Evolutionary conservation across 2,797 vertebrate species (phyloP).

Genomic region (Pyrocephalus nanus): DNA sequence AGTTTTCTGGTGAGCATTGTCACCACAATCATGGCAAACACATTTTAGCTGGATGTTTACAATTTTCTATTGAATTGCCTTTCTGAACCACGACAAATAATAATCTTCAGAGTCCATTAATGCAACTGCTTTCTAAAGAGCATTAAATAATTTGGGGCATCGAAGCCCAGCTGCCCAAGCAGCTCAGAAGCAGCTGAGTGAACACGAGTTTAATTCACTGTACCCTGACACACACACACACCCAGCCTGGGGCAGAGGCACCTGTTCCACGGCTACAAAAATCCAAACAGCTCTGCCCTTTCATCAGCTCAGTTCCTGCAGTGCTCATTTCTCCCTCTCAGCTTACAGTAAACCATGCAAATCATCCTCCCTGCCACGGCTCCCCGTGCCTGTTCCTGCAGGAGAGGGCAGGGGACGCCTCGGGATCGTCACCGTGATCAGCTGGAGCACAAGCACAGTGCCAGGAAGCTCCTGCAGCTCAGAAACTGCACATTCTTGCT

Average conservation of each 20-base stretch:
- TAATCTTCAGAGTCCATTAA: neutral
- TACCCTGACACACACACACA: neutral
- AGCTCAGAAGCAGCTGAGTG: neutral
- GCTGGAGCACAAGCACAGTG: constrained; percentile 49
- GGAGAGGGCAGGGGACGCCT: constrained; percentile 57
- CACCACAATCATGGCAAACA: accelerated
- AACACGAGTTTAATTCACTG: neutral
- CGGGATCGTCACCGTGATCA: neutral
- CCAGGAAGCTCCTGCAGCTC: constrained; percentile 59
- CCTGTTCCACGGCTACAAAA: neutral
- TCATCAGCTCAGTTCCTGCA: neutral
- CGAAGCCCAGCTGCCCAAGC: neutral
- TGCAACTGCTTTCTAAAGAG: neutral
- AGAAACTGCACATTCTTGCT: constrained; percentile 87
- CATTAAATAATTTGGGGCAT: neutral
- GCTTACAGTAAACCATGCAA: neutral
- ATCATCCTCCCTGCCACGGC: neutral
- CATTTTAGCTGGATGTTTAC: neutral
- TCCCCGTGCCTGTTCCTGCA: neutral
- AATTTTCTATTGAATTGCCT: neutral
- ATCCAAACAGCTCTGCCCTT: neutral
- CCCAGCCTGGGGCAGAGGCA: neutral
- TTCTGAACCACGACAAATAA: neutral
- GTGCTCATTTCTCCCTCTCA: neutral
- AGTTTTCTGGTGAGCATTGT: neutral